phyloP scores from a whole-genome alignment of 2,888 invertebrate species.

The Minunthozetes semirufus region DNA sequence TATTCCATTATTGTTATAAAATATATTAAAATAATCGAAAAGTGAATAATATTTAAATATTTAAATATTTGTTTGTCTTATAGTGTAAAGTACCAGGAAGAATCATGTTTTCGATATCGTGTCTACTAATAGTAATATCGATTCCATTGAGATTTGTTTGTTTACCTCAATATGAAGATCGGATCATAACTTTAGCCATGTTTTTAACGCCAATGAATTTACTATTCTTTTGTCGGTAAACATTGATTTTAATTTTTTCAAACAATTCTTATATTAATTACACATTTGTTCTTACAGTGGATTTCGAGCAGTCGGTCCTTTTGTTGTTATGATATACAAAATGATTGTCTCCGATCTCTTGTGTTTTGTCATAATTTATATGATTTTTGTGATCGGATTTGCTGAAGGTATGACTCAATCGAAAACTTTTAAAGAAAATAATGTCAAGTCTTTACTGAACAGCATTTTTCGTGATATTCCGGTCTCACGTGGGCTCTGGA shows the following conservation, averaged over 20 bases:
- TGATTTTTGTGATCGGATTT: constrained; percentile 94
- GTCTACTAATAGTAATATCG: constrained; percentile 75
- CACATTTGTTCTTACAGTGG: constrained; percentile 60
- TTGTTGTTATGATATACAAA: constrained; percentile 99
- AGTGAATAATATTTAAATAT: neutral
- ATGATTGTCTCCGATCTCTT: constrained; percentile 95
- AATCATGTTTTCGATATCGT: constrained; percentile 89
- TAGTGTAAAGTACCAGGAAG: constrained; percentile 81
- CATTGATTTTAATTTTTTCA: neutral
- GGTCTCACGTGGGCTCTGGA: constrained; percentile 33
- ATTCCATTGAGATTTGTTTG: constrained; percentile 78
- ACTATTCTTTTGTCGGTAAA: constrained; percentile 72
- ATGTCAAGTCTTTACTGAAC: neutral
- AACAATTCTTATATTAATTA: neutral
- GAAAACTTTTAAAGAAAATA: neutral
- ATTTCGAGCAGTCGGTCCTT: constrained; percentile 95
- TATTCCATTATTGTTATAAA: too few species aligned
- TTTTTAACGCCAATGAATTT: constrained; percentile 93
- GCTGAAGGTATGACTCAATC: constrained; percentile 59
- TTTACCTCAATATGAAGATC: constrained; percentile 77
- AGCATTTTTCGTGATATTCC: constrained; percentile 25
- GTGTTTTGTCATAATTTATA: constrained; percentile 89
- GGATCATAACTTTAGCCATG: constrained; percentile 85
- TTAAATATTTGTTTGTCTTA: neutral
- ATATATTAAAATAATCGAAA: too few species aligned